Conservation (phyloP, 2,888 invertebrate genomes). For the Lydus trimaculatus region DNA sequence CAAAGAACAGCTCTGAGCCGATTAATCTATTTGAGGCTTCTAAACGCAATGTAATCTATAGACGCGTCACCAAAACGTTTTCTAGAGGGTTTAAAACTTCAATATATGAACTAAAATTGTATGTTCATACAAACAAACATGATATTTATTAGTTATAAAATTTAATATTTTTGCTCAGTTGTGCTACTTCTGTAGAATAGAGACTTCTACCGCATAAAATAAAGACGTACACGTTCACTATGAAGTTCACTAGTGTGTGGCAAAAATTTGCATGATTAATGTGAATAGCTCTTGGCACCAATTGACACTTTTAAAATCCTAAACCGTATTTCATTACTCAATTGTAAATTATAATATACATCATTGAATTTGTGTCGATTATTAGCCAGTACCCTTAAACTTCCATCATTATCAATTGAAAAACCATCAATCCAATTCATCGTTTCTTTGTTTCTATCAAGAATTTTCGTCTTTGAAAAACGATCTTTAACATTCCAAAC, state of each 20-base stretch:
- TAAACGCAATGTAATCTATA: no score
- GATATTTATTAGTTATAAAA: no score
- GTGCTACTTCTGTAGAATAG: no score
- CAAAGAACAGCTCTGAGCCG: no score
- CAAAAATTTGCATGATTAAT: slow-evolving; percentile 9
- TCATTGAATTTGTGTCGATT: slow-evolving; percentile 39
- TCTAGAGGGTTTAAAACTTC: no score
- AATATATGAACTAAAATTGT: no score
- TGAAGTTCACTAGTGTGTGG: no score
- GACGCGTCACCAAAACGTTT: no score
- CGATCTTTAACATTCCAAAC: slow-evolving; percentile 71
- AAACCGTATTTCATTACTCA: slow-evolving; percentile 38
- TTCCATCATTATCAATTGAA: slow-evolving; percentile 70
- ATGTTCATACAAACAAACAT: no score
- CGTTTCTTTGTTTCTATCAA: slow-evolving; percentile 67
- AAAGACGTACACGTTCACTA: background rate
- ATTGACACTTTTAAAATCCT: slow-evolving; percentile 41
- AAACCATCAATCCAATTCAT: slow-evolving; percentile 77
- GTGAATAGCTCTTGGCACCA: slow-evolving; percentile 45
- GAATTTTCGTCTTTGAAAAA: slow-evolving; percentile 60
- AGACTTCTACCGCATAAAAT: no score
- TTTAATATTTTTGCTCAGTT: no score
- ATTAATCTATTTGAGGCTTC: no score
- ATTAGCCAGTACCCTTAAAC: slow-evolving; percentile 71
- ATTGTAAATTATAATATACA: slow-evolving; percentile 19